Base-by-base conservation (phyloP, 2,113 vertebrate genomes). In the Atlantisia rogersi region DNA sequence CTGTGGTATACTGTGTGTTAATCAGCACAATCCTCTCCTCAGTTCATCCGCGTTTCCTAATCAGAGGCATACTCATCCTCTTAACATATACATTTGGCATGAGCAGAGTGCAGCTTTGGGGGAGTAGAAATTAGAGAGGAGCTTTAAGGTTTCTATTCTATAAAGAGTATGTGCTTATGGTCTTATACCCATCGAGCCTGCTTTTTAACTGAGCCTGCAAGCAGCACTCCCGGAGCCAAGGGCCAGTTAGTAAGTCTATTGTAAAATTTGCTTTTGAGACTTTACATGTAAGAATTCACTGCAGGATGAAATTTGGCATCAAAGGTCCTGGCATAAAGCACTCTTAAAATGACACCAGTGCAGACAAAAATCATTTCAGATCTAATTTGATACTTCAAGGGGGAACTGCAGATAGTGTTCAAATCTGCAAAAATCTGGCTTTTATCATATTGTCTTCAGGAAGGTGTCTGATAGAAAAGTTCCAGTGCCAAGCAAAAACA, bases 401-500 rank as follows among this genome's bases (percentile, higher is more conserved):
- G 52, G 40, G 50, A 88, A 20, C 44, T 86, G 52, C 21, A 79
- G 53, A 81, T 76, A 70, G 19, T 28, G 76, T 91, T 93, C 67
- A 77, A 92, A 77, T 60, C 59, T 28, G 76, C 37, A n/a, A 93
- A 96, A 94, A 95, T 15, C 83, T 96, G 68, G n/a, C n/a, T 94
- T 96, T 93, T 90, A 63, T 56, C 89, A 31, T 82, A 71, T 74
- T 94, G 92, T 70, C 83, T 97, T 84, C 55, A 67, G 82, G 60
- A 95, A 86, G 40, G 83, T 92, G 40, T 50, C 84, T 55, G 71
- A 86, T 32, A 95, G 70, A 82, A 89, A 93, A 50, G 28, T 42
- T 97, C 96, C 82, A 53, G 60, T 90, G 86, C 69, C 90, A 97
- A 91, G 88, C 39, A 93, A 86, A 96, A 94, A 69, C 84, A 88